These are phyloP conservation scores for Helicorthomorpha holstii DNA, from an alignment of 1,140 invertebrate species.

Conservation along the genomic window DNA sequence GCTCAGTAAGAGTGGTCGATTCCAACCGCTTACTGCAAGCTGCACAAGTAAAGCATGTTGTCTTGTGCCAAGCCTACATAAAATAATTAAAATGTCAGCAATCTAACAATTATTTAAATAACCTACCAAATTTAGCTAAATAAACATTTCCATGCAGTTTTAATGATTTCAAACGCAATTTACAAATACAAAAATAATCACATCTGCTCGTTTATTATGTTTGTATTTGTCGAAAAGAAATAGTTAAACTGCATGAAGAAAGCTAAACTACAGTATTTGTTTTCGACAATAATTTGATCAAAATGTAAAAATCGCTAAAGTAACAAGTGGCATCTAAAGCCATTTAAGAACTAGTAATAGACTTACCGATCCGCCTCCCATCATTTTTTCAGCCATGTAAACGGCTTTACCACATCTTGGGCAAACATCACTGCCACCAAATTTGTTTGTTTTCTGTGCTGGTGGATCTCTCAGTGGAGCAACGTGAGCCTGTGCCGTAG, in stretches of 20 bases:
- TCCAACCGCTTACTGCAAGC: conserved; percentile 79
- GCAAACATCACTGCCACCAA: conserved; percentile 67
- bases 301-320: neutral
- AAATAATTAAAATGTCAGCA: too few species aligned
- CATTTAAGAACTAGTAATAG: conserved; percentile 1
- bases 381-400: conserved; percentile 85
- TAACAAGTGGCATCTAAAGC: neutral
- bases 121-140: too few species aligned
- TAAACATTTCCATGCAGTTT: too few species aligned
- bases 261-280: too few species aligned
- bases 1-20: conserved; percentile 82
- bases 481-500: conserved; percentile 22
- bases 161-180: too few species aligned
- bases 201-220: too few species aligned
- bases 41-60: conserved; percentile 70
- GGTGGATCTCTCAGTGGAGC: conserved; percentile 30
- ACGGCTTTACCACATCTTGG: conserved; percentile 79
- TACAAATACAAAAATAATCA: too few species aligned
- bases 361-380: conserved; percentile 70
- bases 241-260: too few species aligned
- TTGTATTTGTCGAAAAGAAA: too few species aligned
- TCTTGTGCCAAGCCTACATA: conserved; percentile 75
- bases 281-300: neutral
- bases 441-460: conserved; percentile 65
- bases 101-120: too few species aligned